Base-by-base conservation (phyloP, 2,888 invertebrate genomes). In the Andrena trimmerana region DNA sequence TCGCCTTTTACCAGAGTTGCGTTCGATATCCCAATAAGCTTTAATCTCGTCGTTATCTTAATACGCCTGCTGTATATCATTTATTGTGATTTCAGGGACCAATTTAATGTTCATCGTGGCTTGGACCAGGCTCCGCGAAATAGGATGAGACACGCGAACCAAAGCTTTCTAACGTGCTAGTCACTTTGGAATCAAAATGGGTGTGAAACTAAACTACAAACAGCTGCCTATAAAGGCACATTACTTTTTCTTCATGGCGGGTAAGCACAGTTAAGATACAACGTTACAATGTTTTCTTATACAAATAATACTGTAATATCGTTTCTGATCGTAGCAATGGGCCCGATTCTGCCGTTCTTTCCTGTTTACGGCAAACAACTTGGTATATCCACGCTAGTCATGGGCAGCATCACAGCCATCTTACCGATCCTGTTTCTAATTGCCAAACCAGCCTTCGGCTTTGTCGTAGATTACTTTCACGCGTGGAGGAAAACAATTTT, bases 221-320 rank as follows among this genome's bases (percentile, higher is more conserved):
- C 95, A 98, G 69, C 90, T 98, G 94, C 98, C 98, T 13, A 95
- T 98, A 68, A 98, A 98, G 95, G 96, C 96, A 0, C 98, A 98
- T 92, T 98, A 96, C 92, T 98, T 98, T 94, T 97, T 97, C 92
- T 97, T 98, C 90, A 97, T 98, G 95, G 97, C 97, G 87, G 97
- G 98, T 97, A 94, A 96, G 96, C 78, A 31, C 13, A 27, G 29
- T 65, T 69, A 5, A 36, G 60, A 60, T 7, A 48, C 59, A 8
- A 24, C 1, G n/a, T 2, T 27, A 36, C 4, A 54, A 33, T 6
- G 10, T 24, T 24, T 24, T 6, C 63, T 60, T 50, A 48, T 60
- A 29, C 8, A 8, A 24, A 27, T 29, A 48, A 50, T 54, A 33
- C 10, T 48, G 20, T 36, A n/a, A 59, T 66, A 16, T 73, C 8